Evolutionary conservation across 2,797 vertebrate species (phyloP), one percentile per base, ranked within the genome.

Genomic region (Urophycis tenuis): DNA sequence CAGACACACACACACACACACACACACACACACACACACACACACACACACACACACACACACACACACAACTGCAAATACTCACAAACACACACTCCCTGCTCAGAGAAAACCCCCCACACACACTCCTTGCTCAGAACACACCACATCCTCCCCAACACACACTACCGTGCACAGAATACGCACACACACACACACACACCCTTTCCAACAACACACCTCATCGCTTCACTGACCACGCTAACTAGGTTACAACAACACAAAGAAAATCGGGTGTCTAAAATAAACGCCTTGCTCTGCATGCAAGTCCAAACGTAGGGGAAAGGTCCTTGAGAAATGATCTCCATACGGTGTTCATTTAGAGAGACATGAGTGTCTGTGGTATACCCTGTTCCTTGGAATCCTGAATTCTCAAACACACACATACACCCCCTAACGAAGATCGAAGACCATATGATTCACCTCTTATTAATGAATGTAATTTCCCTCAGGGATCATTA

Each of bases 141-240:
- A 60, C 53, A 60, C 53, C 45, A 19, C 45, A 53, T 19, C 17
- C 17, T 53, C 45, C 19, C 45, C 19, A 19, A 6, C 45, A 53
- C 45, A 49, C 17, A 49, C 45, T 49, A n/a, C 45, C 45, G 15
- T 49, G 45, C 45, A 17, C 45, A 53, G 45, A 53, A 53, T 53
- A 19, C 6, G 12, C 45, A 53, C 45, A 53, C 45, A 53, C 19
- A 19, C 11, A 19, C 45, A 53, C 14, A 53, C 45, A 53, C 45
- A 49, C 15, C 0, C 41, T 19, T 31, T 74, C 74, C 77, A 77
- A 69, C 22, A 7, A 3, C 49, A 73, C 64, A 78, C 64, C 32
- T 67, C 53, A 15, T n/a, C 30, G 74, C 60, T 71, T 73, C n/a
- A 29, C 33, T 11, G 4, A 32, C 75, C 79, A 77, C 60, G 81